Conservation (phyloP, 2,113 vertebrate species). For the Corydoras maculifer region DNA sequence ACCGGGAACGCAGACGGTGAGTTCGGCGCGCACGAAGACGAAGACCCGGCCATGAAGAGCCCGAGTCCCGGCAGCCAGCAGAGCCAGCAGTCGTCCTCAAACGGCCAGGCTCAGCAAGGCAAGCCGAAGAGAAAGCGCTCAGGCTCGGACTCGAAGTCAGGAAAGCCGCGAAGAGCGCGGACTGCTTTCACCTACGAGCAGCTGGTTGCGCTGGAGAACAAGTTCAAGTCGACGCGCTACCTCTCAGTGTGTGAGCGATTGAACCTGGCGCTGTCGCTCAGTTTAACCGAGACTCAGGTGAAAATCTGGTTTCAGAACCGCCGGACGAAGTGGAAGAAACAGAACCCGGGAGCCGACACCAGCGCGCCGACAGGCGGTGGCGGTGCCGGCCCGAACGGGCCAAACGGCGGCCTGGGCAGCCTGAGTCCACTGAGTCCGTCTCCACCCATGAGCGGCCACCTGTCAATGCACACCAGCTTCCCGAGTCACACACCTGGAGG, state of each 20-base stretch:
- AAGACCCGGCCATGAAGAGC: slow-evolving; percentile 54
- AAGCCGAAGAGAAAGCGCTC: slow-evolving; percentile 87
- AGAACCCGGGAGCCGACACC: slow-evolving; percentile 88
- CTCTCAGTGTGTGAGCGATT: slow-evolving; percentile 88
- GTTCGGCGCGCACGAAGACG: slow-evolving; percentile 56
- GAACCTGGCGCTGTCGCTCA: slow-evolving; percentile 85
- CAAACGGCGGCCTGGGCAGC: slow-evolving; percentile 55
- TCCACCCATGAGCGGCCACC: slow-evolving; percentile 71
- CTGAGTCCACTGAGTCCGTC: slow-evolving; percentile 74
- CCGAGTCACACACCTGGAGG: slow-evolving; percentile 74
- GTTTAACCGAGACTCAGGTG: slow-evolving; percentile 87
- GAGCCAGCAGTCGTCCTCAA: slow-evolving; percentile 35
- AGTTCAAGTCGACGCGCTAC: slow-evolving; percentile 91
- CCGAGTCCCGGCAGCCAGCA: slow-evolving; percentile 33
- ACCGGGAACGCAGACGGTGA: slow-evolving; percentile 53
- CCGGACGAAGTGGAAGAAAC: slow-evolving; percentile 93
- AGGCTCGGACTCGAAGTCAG: slow-evolving; percentile 87
- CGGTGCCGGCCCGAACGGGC: slow-evolving; percentile 53
- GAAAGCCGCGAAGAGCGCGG: slow-evolving; percentile 85
- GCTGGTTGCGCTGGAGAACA: slow-evolving; percentile 91
- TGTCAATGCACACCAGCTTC: slow-evolving; percentile 80
- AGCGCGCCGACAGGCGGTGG: slow-evolving; percentile 75
- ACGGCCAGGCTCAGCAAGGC: slow-evolving; percentile 47
- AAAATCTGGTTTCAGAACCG: slow-evolving; percentile 96
- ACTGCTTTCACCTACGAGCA: slow-evolving; percentile 95